A percentile compares a stretch with the other conserved stretches of the same genome.
Conservation (phyloP, 1,140 invertebrate genomes). For the Pinna nobilis region DNA sequence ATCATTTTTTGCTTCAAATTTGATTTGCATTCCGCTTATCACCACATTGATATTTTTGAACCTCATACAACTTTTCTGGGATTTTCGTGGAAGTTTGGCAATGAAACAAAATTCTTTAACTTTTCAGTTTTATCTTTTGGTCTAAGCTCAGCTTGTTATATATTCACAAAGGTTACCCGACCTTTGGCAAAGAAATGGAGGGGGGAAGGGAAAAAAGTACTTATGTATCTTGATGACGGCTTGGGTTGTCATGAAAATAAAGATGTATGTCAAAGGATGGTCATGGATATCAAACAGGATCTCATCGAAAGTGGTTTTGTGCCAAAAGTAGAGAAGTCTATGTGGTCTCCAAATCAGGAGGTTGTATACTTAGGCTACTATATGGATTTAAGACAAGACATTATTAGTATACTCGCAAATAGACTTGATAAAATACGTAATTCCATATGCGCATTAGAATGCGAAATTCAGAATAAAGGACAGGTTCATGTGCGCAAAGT, state of each 20-base stretch:
- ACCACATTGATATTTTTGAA: conserved; percentile 11
- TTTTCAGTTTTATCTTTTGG: conserved; percentile 34
- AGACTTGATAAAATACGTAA: conserved; percentile 5
- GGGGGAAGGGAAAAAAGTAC: not conserved
- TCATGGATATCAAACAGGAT: conserved; percentile 4
- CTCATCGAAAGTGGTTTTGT: conserved; percentile 33
- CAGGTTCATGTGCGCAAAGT: not conserved
- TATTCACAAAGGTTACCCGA: conserved; percentile 35
- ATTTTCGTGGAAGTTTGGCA: conserved; percentile 2
- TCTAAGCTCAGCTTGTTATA: conserved; percentile 23
- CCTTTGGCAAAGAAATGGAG: conserved; percentile 18
- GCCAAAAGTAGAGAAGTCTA: conserved; percentile 26
- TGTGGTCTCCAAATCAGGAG: conserved; percentile 15
- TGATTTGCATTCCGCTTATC: conserved; percentile 19
- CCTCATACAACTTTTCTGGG: conserved; percentile 22
- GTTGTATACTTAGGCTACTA: conserved; percentile 25
- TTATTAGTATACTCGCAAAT: conserved; percentile 17
- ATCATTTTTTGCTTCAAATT: conserved; percentile 21
- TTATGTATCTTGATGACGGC: conserved; percentile 31
- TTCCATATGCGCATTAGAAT: not conserved
- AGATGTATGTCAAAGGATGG: not conserved
- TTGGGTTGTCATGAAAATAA: not conserved
- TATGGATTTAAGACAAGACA: conserved; percentile 18
- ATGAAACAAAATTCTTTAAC: conserved; percentile 9
- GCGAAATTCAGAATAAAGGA: not conserved